A percentile compares a stretch with the other conserved stretches of the same genome.
Conservation (phyloP, 2,113 vertebrate genomes). For the Tapirus terrestris region DNA sequence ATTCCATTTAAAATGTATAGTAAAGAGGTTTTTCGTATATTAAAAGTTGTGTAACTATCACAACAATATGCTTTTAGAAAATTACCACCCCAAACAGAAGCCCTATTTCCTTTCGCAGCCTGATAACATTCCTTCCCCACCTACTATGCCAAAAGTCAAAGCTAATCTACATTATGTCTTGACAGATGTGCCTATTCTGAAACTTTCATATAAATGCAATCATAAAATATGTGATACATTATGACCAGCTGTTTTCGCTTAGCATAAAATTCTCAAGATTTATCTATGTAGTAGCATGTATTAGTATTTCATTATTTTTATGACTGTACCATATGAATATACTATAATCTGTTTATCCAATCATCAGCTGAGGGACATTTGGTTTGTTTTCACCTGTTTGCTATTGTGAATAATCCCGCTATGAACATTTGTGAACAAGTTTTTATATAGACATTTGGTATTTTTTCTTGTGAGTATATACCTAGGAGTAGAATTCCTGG, state of each 20-base stretch:
- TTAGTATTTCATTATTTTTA: neutral
- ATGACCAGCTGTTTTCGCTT: neutral
- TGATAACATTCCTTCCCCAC: neutral
- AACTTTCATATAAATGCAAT: neutral
- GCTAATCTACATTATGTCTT: neutral
- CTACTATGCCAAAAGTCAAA: neutral
- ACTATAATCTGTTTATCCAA: neutral
- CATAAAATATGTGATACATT: neutral
- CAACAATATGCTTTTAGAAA: neutral
- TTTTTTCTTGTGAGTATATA: neutral
- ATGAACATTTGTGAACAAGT: neutral
- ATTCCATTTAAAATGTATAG: neutral
- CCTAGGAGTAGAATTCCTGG: too few species aligned
- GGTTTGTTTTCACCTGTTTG: neutral
- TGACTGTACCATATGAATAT: neutral
- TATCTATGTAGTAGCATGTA: neutral
- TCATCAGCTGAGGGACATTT: neutral
- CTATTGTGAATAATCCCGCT: neutral
- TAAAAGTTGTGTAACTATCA: neutral
- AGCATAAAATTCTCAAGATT: neutral
- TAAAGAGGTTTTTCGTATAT: neutral
- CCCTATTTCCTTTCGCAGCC: neutral
- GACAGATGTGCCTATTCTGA: neutral
- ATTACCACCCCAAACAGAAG: neutral
- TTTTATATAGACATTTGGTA: neutral